Percentiles rank a stretch among this genome's conserved stretches.
Conservation (phyloP, 2,888 invertebrate species). For the Eristalis intricaria region DNA sequence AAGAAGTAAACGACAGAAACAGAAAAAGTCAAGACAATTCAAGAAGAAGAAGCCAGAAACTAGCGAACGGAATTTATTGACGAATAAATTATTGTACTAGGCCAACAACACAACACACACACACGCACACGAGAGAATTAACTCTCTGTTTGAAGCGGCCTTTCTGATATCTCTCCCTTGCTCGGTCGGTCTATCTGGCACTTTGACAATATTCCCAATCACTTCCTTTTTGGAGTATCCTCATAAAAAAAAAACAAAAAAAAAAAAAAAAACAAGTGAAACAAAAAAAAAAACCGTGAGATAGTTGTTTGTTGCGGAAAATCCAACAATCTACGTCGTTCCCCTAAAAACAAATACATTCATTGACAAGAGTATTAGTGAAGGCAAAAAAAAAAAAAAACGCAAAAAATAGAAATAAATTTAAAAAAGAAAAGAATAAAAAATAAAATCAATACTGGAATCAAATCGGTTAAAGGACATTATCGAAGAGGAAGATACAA, state of each 20-base stretch:
- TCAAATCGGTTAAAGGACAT: slow-evolving; percentile 21
- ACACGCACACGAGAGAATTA: background rate
- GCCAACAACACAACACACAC: slow-evolving; percentile 10
- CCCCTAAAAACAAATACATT: background rate
- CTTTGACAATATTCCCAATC: slow-evolving; percentile 22
- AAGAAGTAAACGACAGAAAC: background rate
- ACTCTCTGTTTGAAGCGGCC: no score
- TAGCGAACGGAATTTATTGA: slow-evolving; percentile 40
- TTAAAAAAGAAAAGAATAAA: slow-evolving; percentile 5
- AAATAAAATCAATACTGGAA: slow-evolving; percentile 35
- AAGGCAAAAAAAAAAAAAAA: background rate
- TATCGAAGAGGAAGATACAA: slow-evolving; percentile 2
- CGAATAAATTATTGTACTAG: slow-evolving; percentile 50
- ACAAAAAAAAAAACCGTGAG: background rate
- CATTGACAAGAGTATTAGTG: background rate
- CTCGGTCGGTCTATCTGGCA: slow-evolving; percentile 17
- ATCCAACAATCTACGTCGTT: background rate
- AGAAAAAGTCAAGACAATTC: background rate
- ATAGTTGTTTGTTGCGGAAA: background rate
- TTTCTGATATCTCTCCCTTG: background rate
- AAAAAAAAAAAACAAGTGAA: background rate
- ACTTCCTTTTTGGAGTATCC: slow-evolving; percentile 8
- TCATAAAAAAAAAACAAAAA: background rate
- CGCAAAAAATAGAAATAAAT: background rate
- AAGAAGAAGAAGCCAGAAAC: background rate